Evolutionary conservation across 2,113 vertebrate genomes (phyloP), one percentile per base, ranked within the genome.

Genomic region (Oreochromis tanganicae): DNA sequence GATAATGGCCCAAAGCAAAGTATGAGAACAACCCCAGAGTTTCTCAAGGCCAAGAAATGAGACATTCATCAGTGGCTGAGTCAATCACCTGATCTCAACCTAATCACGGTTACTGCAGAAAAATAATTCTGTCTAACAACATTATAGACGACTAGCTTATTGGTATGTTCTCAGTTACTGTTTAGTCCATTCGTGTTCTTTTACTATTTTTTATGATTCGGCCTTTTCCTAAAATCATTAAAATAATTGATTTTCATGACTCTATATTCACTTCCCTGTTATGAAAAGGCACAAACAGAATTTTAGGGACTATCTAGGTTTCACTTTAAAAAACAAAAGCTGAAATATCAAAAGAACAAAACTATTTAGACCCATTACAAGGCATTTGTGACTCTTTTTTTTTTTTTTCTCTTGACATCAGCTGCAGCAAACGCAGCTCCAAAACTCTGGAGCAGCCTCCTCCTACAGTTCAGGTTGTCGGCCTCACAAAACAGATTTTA

Each of bases 261-360:
- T 68, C 19, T 24, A 0, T 14, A 71, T 24, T 24, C 12, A 71
- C 1, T 43, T 43, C 13, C n/a, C n/a, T 43, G 9, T 71, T 41
- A 24, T 43, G 0, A 71, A 71, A 43, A 6, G 21, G 66, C 66
- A 27, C 38, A 71, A 71, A 38, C 14, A 43, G 21, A 46, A 73
- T 73, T 46, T 73, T 46, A 73, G 13, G 66, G 13, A 73, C 38
- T 1, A 9, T 71, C 5, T 17, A 46, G 21, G 38, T 46, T 73
- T 46, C 9, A 10, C 5, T 73, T 71, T 6, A 1, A 71, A 71
- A 17, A 73, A 24, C 5, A 46, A 46, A 43, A 46, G 21, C 8
- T 46, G 14, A 27, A 46, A 0, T 46, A 1, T 73, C 38, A 43
- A 0, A 27, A 27, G 13, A 73, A 16, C 16, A 0, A 73, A 73